A percentile compares a stretch with the other conserved stretches of the same genome.
Evolutionary conservation across 2,113 vertebrate genomes (phyloP).

Genomic region (Cottus gobio): DNA sequence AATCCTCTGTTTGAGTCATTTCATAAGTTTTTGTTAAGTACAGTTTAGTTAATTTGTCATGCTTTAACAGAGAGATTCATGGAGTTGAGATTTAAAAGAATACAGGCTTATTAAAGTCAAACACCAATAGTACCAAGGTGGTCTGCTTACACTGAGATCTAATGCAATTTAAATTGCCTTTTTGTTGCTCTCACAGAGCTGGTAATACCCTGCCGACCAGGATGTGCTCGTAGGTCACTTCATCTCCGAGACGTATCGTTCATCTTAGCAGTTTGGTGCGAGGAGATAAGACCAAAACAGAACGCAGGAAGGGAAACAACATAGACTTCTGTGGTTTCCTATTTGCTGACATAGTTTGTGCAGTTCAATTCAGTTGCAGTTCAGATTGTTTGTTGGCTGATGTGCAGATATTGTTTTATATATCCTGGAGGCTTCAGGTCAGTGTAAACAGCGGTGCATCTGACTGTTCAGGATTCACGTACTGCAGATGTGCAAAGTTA

Average conservation of each 20-base stretch:
- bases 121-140: background rate
- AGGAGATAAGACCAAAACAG: background rate
- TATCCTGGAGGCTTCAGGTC: background rate
- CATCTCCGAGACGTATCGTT: background rate
- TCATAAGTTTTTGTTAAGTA: background rate
- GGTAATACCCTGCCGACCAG: background rate
- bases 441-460: background rate
- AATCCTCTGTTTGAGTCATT: accelerated
- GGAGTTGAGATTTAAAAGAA: background rate
- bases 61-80: background rate
- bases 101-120: background rate
- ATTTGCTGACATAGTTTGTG: background rate
- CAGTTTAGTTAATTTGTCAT: background rate
- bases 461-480: background rate
- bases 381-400: background rate
- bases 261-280: constrained; percentile 11
- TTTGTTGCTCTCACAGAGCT: background rate
- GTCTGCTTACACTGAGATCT: constrained; percentile 16
- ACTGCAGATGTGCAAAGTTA: background rate
- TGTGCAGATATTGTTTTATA: background rate
- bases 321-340: constrained; percentile 36
- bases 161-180: background rate
- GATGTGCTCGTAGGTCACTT: constrained; percentile 51
- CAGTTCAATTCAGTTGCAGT: background rate
- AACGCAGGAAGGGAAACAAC: background rate